Evolutionary conservation across 2,888 invertebrate genomes (phyloP).

Genomic region (Parasteatoda lunata): DNA sequence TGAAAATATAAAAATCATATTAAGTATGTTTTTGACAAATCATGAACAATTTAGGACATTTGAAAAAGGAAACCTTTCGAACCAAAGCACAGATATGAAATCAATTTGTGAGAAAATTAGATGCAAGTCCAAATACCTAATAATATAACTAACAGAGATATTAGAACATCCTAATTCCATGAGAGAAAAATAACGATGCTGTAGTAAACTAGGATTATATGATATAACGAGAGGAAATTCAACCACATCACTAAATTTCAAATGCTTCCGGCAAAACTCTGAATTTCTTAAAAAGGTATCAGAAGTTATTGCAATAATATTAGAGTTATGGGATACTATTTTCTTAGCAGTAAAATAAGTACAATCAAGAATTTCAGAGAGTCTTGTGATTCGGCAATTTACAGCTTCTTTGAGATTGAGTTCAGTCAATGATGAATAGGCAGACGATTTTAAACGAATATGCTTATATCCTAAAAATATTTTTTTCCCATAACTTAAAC

Average conservation of each 20-base stretch:
- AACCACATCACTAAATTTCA: slow-evolving; percentile 45
- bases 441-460: slow-evolving; percentile 34
- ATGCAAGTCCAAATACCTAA: slow-evolving; percentile 1
- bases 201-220: slow-evolving; percentile 29
- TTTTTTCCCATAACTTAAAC: slow-evolving; percentile 4
- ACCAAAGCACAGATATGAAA: background rate
- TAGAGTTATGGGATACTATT: slow-evolving; percentile 16
- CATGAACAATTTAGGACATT: background rate
- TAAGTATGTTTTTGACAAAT: background rate
- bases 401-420: background rate
- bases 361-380: slow-evolving; percentile 33
- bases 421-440: background rate
- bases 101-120: no score
- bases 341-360: slow-evolving; percentile 28
- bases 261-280: slow-evolving; percentile 25
- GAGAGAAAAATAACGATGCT: slow-evolving; percentile 49
- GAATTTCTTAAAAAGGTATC: slow-evolving; percentile 27
- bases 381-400: slow-evolving; percentile 11
- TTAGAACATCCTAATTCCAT: slow-evolving; percentile 37
- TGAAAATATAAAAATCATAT: no score
- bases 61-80: background rate
- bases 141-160: slow-evolving; percentile 19
- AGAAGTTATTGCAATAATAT: slow-evolving; percentile 3
- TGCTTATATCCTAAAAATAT: slow-evolving; percentile 32
- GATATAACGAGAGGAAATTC: slow-evolving; percentile 40